A percentile compares a stretch with the other conserved stretches of the same genome.
Conservation (phyloP, 2,113 vertebrate species). For the Zosterops japonicus region DNA sequence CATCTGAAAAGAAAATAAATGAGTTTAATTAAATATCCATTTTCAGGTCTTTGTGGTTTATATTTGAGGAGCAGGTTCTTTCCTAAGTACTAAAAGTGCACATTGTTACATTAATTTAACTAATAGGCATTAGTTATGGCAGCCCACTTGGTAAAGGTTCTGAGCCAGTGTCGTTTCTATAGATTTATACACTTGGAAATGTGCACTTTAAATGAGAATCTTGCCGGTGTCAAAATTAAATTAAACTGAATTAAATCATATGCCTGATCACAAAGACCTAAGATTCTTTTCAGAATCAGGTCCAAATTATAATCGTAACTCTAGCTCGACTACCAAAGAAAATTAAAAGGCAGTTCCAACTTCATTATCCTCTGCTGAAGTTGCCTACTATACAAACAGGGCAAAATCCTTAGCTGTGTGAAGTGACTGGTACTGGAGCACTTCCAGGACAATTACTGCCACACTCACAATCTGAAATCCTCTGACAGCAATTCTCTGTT, state of each 20-base stretch:
- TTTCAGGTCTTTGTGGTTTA: conserved; percentile 62
- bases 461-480: not conserved
- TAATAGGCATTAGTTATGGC: conserved; percentile 67
- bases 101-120: conserved; percentile 56
- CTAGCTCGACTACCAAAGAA: not conserved
- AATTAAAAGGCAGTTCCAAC: conserved; percentile 65
- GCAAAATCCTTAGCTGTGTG: not conserved
- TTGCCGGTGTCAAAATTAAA: conserved; percentile 54
- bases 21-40: conserved; percentile 66
- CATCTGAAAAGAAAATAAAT: conserved; percentile 44
- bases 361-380: conserved; percentile 48
- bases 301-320: conserved; percentile 66
- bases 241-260: conserved; percentile 62
- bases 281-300: conserved; percentile 40
- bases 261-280: conserved; percentile 27
- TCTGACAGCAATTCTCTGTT: rapidly evolving
- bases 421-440: not conserved
- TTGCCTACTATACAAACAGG: not conserved
- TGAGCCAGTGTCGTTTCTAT: conserved; percentile 57
- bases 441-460: not conserved
- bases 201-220: conserved; percentile 33
- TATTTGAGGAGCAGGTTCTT: conserved; percentile 64
- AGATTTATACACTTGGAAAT: conserved; percentile 58
- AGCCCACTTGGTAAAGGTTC: conserved; percentile 50
- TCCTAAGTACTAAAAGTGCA: conserved; percentile 48